Evolutionary conservation across 2,113 vertebrate species (phyloP), one percentile per base, ranked within the genome.

Genomic region (Psephotus haematonotus): DNA sequence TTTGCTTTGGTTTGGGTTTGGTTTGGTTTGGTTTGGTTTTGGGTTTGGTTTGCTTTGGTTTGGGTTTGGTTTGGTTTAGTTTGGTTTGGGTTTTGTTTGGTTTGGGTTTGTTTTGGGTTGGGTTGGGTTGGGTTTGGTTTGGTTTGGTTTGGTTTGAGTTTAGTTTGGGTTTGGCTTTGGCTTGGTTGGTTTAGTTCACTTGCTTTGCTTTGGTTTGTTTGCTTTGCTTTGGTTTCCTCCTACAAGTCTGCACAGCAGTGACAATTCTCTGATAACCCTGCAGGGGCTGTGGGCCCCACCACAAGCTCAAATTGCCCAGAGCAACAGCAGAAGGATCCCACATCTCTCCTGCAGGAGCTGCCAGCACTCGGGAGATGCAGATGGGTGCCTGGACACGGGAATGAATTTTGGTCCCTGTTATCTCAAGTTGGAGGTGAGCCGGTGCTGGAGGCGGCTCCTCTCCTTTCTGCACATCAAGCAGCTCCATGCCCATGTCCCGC

Each of bases 401-500:
- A 9, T 6, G 59, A 27, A 4, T 55, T 63, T 27, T 1, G 7
- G 37, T 39, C 6, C 20, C 49, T 13, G 6, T 17, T 46, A 20
- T 70, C 62, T 33, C 1, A 3, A 3, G 31, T 23, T 16, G 55
- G 41, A 31, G 39, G 29, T 22, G 7, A 9, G 6, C 15, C 1
- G 2, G 7, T 1, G 2, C 5, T 3, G 1, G 27, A 22, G 67
- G n/a, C 59, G 23, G n/a, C 31, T 35, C 17, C 52, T 22, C 33
- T 59, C 31, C 55, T 5, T 3, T 7, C 23, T 3, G 59, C 33
- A 3, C 28, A n/a, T 4, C 2, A 3, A 19, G 59, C 0, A 1
- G 9, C 33, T 16, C 0, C 9, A 0, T 1, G 3, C 35, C 22
- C 22, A 4, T 7, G 0, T 4, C 2, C 31, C 2, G 37, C 50